Base-by-base conservation (phyloP, 2,797 vertebrate species). In the Gallirallus australis region DNA sequence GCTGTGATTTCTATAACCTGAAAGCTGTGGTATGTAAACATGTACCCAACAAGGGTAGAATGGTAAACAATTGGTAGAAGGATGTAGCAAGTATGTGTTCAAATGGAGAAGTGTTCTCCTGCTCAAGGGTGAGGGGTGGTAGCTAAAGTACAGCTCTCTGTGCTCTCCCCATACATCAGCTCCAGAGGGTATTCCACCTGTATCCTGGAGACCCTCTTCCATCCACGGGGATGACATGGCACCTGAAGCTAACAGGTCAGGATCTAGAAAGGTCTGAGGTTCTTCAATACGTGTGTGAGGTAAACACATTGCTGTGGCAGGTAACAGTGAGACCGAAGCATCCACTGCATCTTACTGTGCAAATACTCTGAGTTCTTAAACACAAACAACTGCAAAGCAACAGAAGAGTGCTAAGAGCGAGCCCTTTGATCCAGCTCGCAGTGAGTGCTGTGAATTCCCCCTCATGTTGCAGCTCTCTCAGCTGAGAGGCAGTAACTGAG, bases 41-140 rank as follows among this genome's bases (percentile, higher is more conserved):
- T 0, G 1, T 30, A 65, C 83, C 69, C 68, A 80, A 4, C 0
- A 0, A 9, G 57, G 75, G 92, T 24, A 52, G 40, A 19, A 54
- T 1, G 3, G 42, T 33, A 81, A 92, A 72, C 28, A 27, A 16
- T 3, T 47, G 57, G 52, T 3, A 83, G 76, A 31, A 86, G 33
- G 31, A 54, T 5, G 12, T 27, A 84, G 63, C 25, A 40, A 71
- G 59, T 45, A 33, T 12, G 20, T 52, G 45, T 37, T 71, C 54
- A 54, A 50, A 64, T 0, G 7, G 31, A 16, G 31, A 21, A 85
- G 40, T 30, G 73, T 35, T 69, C 70, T 82, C 64, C 42, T 45
- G 42, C 18, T 45, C 42, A 40, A 0, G 40, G 65, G 31, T 33
- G 60, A 82, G 33, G 17, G 65, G 30, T 11, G 30, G 66, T 2